Base-by-base conservation (phyloP, 2,888 invertebrate genomes). In the Dione vanillae region DNA sequence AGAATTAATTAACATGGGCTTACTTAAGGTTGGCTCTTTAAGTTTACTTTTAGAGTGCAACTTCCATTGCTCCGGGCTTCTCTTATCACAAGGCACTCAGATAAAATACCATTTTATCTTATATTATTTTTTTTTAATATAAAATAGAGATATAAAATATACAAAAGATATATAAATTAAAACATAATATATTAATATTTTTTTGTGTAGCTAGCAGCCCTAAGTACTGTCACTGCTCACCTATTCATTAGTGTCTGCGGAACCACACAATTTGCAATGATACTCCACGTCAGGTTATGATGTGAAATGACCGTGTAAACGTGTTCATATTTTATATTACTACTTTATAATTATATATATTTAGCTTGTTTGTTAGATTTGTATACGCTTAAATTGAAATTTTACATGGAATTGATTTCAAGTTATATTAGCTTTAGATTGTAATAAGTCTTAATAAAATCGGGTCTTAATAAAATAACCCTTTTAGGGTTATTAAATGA, bases 211-310 rank as follows among this genome's bases (percentile, higher is more conserved):
- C 2, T n/a, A 20, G 20, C 49, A 64, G 14, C 64, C 64, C 64
- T 64, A 40, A 19, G 52, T 43, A 19, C 61, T 61, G 69, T 69
- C 66, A 69, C 45, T 69, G 62, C 35, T 52, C 14, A 72, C 56
- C 69, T 58, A 66, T 72, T 69, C 69, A 72, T 72, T 72, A 69
- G 66, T 64, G 62, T 54, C 62, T 62, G 27, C 45, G 54, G 54
- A 69, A 64, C 68, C 68, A 64, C 54, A 54, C 62, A 47, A 62
- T 68, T 62, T 62, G 45, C 68, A 67, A 61, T 61, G 68, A 68
- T 68, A 62, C 47, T 64, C 43, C 64, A 54, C 62, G 69, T 69
- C 69, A 54, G 47, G 69, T 69, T 69, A 69, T 62, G 69, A 69
- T 69, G 69, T 37, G 35, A 64, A 69, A 69, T 69, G 47, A 69